Base-by-base conservation (phyloP, 2,888 invertebrate genomes). In the Hanleya hanleyi region DNA sequence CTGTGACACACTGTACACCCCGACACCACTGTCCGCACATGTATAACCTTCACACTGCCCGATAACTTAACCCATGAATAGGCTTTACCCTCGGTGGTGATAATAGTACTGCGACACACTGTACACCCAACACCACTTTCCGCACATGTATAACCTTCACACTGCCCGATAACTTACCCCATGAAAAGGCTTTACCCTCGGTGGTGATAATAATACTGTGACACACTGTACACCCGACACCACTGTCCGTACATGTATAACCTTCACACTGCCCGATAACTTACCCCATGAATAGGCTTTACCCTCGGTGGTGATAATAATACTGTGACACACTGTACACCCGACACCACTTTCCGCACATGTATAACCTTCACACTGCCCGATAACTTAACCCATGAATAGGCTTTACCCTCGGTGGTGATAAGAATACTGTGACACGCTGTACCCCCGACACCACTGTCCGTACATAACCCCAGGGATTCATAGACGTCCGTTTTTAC, bases 361-460 rank as follows among this genome's bases (percentile, higher is more conserved):
- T 91, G 90, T 3, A 90, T 77, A 7, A 86, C 89, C 32, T 84
- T 78, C 65, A 91, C 73, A 84, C 82, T 47, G 7, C n/a, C 26
- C 61, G n/a, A 41, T 74, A 89, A 91, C 92, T 91, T 90, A 93
- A 96, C 97, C 91, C 96, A 96, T 7, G 95, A 94, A 88, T 95
- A 93, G 3, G 95, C 95, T 90, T 95, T 95, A 51, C 96, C 96
- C 76, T 96, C 95, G 86, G 95, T 95, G 12, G 95, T 95, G 35
- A 98, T 94, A 57, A 97, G 91, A 69, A 97, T 94, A 75, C 94
- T 95, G 90, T 98, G 97, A 32, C 95, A 95, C n/a, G 97, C 94
- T 47, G 94, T 93, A 85, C 95, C 95, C 96, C 95, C 83, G 96
- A 95, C 5, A 94, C 94, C 33, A 95, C 94, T 76, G 94, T 93